These are phyloP conservation scores for Ormyrus thymus DNA, from an alignment of 2,888 invertebrate genomes.

Conservation along the genomic window DNA sequence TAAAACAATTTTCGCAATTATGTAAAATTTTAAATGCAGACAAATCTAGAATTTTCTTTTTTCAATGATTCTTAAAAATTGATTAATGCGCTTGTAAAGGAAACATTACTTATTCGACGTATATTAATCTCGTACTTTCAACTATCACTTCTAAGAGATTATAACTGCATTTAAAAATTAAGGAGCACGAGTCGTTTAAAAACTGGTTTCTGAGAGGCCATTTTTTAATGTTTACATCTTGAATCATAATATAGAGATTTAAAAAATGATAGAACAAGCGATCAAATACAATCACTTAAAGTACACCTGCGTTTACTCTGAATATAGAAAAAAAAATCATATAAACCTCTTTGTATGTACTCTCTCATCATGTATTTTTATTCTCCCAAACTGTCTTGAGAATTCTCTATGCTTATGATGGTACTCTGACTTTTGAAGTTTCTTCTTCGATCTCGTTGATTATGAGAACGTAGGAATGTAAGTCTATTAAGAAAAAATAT, in stretches of 20 bases:
- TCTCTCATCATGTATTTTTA: constrained; percentile 49
- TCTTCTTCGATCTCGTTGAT: constrained; percentile 55
- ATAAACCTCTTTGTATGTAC: constrained; percentile 50
- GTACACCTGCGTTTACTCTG: constrained; percentile 39
- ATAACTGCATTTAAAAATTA: constrained; percentile 52
- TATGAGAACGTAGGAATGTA: constrained; percentile 52
- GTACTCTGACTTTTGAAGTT: constrained; percentile 49
- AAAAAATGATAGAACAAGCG: constrained; percentile 43
- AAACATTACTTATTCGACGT: constrained; percentile 34
- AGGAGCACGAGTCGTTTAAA: constrained; percentile 40
- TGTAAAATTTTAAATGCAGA: constrained; percentile 25
- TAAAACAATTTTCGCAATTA: constrained; percentile 40
- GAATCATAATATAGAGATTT: constrained; percentile 29
- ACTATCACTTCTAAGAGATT: constrained; percentile 47
- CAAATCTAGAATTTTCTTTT: constrained; percentile 31
- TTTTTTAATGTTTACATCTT: constrained; percentile 48
- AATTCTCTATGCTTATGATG: constrained; percentile 47
- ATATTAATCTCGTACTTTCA: constrained; percentile 28
- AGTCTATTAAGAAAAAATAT: constrained; percentile 55
- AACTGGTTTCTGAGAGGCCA: constrained; percentile 48
- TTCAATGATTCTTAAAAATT: constrained; percentile 20
- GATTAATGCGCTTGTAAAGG: constrained; percentile 29
- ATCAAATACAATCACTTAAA: constrained; percentile 53
- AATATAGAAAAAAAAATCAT: constrained; percentile 40
- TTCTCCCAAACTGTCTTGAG: constrained; percentile 39